Conservation (phyloP, 2,113 vertebrate species). For the Ceyx cyanopectus region DNA sequence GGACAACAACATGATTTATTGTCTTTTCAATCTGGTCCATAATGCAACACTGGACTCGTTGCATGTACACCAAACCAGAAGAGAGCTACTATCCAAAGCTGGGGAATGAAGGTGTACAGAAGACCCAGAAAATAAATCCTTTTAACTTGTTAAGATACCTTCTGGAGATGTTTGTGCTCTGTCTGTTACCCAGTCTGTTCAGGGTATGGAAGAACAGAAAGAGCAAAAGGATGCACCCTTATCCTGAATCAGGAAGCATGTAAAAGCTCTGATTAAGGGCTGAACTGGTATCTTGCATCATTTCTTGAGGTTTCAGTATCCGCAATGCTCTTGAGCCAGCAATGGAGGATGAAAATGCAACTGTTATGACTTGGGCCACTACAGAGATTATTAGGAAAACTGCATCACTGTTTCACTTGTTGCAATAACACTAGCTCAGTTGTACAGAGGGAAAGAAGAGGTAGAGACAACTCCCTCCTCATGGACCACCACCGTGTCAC, state of each 20-base stretch:
- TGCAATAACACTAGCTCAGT: neutral
- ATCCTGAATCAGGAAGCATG: neutral
- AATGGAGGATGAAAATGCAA: neutral
- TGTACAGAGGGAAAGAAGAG: neutral
- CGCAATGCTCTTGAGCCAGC: neutral
- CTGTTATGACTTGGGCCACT: fast-evolving
- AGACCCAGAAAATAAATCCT: neutral
- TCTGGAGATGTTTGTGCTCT: neutral
- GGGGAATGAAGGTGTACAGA: neutral
- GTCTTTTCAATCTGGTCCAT: neutral
- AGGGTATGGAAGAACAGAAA: neutral
- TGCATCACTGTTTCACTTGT: neutral
- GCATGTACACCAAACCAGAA: neutral
- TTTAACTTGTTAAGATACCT: neutral
- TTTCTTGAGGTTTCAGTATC: neutral
- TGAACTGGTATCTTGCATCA: neutral
- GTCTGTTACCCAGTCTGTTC: neutral
- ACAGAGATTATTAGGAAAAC: neutral
- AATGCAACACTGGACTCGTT: neutral
- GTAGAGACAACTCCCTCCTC: neutral
- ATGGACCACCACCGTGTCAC: fast-evolving
- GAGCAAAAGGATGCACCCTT: neutral
- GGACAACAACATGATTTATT: neutral
- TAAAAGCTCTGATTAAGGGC: neutral
- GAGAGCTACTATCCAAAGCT: neutral